Evolutionary conservation across 2,797 vertebrate species (phyloP).

Genomic region (Sebastolobus altivelis): DNA sequence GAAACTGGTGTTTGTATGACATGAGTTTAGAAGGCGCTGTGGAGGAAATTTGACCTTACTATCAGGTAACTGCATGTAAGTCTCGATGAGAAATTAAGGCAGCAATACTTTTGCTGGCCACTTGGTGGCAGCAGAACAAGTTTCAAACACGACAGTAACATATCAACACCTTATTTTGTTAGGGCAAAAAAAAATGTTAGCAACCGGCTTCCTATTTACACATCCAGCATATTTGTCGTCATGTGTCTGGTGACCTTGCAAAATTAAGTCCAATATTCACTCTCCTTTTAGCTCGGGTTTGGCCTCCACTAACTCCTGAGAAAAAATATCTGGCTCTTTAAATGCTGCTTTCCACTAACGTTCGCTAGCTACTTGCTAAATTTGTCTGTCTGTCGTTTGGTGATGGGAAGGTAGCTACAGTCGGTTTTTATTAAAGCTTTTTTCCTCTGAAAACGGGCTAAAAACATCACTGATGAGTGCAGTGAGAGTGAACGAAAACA

Average conservation of each 20-base stretch:
- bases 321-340: neutral
- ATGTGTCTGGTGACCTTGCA: neutral
- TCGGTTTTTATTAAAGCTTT: neutral
- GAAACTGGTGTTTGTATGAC: neutral
- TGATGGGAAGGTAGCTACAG: neutral
- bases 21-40: neutral
- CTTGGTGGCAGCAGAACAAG: neutral
- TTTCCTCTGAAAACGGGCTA: no score
- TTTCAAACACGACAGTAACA: neutral
- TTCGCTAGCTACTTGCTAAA: neutral
- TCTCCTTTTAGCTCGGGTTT: neutral
- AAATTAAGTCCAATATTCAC: neutral
- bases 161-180: neutral
- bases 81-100: neutral
- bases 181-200: neutral
- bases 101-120: neutral
- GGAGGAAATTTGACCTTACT: neutral
- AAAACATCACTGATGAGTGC: no score
- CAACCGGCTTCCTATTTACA: neutral
- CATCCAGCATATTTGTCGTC: neutral
- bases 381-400: neutral
- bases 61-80: neutral
- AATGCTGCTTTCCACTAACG: rapidly evolving
- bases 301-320: neutral
- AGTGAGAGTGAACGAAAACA: neutral